Percentiles rank a stretch among this genome's conserved stretches.
These are phyloP conservation scores for Halisarca cf. caerulea DNA, from an alignment of 37 sponge, comb jelly and placozoan genomes.

Conservation along the genomic window DNA sequence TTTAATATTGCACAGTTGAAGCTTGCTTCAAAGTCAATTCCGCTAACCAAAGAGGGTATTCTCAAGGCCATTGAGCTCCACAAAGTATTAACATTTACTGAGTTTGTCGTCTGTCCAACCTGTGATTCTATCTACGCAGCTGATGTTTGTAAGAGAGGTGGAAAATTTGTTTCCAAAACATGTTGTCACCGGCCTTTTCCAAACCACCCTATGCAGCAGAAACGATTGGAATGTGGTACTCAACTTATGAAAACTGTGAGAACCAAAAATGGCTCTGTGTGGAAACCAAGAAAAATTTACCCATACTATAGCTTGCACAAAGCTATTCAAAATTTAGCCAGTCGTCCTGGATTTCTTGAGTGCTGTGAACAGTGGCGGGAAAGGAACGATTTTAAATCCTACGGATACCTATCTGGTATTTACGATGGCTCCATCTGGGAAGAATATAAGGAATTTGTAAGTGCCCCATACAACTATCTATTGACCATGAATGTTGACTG, in stretches of 20 bases:
- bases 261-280: neutral
- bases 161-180: conserved; percentile 17
- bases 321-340: neutral
- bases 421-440: conserved; percentile 62
- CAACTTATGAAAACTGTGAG: conserved; percentile 23
- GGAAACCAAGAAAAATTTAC: conserved; percentile 35
- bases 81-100: neutral
- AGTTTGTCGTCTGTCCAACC: conserved; percentile 59
- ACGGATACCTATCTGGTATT: conserved; percentile 27
- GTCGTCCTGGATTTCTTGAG: conserved; percentile 32
- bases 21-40: neutral
- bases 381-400: neutral
- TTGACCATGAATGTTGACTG: conserved; percentile 62
- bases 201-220: conserved; percentile 40
- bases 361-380: conserved; percentile 38
- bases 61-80: neutral
- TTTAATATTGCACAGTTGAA: neutral
- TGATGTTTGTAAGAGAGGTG: conserved; percentile 34
- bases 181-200: conserved; percentile 54
- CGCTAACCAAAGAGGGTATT: neutral
- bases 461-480: conserved; percentile 33
- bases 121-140: conserved; percentile 52
- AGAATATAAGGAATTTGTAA: conserved; percentile 25
- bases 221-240: conserved; percentile 29
- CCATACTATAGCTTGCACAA: conserved; percentile 21